phyloP scores from a whole-genome alignment of 2,888 invertebrate species.

The Drosophila robusta region DNA sequence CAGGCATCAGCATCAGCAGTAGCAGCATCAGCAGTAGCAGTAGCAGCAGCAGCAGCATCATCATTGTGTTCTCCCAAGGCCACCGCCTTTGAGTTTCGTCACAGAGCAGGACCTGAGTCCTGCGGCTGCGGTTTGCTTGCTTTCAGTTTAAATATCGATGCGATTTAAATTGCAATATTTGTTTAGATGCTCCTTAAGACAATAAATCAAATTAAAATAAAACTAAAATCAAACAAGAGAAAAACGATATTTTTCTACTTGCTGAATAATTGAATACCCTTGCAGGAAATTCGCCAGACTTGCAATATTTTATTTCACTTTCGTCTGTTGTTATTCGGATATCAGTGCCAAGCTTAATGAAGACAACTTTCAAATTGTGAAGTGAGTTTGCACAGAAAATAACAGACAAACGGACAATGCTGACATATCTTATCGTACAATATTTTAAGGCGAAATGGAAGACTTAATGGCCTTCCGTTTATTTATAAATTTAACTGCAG shows the following conservation, averaged over 20 bases:
- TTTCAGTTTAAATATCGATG: constrained; percentile 1
- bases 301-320: background rate
- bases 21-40: constrained; percentile 4
- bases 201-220: constrained; percentile 19
- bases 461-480: background rate
- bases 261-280: too few species aligned
- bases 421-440: too few species aligned
- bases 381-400: too few species aligned
- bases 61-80: background rate
- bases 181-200: background rate
- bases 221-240: background rate
- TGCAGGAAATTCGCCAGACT: background rate
- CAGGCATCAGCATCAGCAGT: background rate
- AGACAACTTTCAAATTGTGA: too few species aligned
- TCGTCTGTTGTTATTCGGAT: too few species aligned
- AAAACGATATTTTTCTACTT: too few species aligned
- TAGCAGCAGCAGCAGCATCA: constrained; percentile 3
- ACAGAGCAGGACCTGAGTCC: constrained; percentile 9
- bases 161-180: constrained; percentile 15
- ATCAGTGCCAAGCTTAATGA: too few species aligned
- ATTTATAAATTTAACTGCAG: background rate
- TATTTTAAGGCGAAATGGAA: background rate
- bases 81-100: background rate
- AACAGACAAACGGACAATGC: too few species aligned
- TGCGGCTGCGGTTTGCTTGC: constrained; percentile 1